phyloP scores from a whole-genome alignment of 2,113 vertebrate genomes.

The Piaya cayana region DNA sequence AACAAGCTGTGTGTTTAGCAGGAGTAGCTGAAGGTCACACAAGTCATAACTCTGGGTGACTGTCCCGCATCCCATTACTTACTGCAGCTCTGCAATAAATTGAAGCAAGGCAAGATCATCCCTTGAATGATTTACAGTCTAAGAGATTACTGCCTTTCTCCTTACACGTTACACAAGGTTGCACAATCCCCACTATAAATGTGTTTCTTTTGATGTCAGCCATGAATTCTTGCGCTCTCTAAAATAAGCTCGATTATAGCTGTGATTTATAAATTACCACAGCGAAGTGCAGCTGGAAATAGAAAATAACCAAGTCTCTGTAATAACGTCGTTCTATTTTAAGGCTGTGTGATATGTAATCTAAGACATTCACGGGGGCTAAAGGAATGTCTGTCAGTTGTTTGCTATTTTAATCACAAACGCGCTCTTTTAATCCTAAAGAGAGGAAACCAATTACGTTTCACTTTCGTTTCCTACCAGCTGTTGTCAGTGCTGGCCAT shows the following conservation, averaged over 20 bases:
- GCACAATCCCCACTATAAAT: neutral
- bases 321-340: constrained; percentile 37
- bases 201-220: constrained; percentile 17
- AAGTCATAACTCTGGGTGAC: rapidly evolving
- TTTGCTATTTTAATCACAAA: constrained; percentile 11
- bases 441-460: neutral
- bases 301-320: constrained; percentile 2
- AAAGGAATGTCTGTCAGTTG: neutral
- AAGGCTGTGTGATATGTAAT: constrained; percentile 15
- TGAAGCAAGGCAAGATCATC: neutral
- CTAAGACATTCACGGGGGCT: neutral
- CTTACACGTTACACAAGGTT: neutral
- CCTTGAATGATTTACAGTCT: neutral
- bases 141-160: neutral
- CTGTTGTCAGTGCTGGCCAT: constrained; percentile 87
- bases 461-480: constrained; percentile 68
- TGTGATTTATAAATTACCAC: constrained; percentile 39
- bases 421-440: neutral
- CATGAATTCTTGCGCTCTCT: constrained; percentile 7
- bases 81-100: neutral
- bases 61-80: neutral
- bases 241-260: neutral
- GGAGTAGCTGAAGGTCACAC: neutral
- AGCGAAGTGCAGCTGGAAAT: constrained; percentile 28
- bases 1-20: neutral